These are phyloP conservation scores for Margaritifera margaritifera DNA, from an alignment of 2,888 invertebrate species.

Conservation along the genomic window DNA sequence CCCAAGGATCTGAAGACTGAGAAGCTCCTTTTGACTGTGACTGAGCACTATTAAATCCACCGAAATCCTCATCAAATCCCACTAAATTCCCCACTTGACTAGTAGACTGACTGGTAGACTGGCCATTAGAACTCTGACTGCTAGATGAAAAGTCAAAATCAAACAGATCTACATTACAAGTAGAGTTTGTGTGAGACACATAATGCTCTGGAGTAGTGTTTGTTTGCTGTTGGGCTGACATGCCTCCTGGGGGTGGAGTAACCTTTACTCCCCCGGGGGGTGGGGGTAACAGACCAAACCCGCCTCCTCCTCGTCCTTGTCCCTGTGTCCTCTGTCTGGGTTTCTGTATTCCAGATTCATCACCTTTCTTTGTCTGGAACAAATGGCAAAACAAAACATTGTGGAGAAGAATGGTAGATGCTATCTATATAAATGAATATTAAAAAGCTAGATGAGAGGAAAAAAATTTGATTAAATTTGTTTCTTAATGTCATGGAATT, in stretches of 20 bases:
- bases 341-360: conserved; percentile 13
- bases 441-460: too few species aligned
- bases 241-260: conserved; percentile 78
- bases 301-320: conserved; percentile 75
- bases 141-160: conserved; percentile 31
- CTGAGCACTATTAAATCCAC: conserved; percentile 11
- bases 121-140: conserved; percentile 3
- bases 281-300: conserved; percentile 79
- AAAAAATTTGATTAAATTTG: too few species aligned
- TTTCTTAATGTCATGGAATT: too few species aligned
- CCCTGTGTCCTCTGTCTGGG: conserved; percentile 18
- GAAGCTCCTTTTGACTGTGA: conserved; percentile 27
- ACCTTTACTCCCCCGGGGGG: conserved; percentile 88
- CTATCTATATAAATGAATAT: too few species aligned
- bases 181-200: conserved; percentile 7
- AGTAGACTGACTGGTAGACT: conserved; percentile 6
- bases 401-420: too few species aligned
- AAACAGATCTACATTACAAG: conserved; percentile 44
- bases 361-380: conserved; percentile 48
- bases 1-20: conserved; percentile 57
- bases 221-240: conserved; percentile 7
- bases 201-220: conserved; percentile 3
- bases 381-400: neutral
- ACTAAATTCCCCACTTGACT: conserved; percentile 18
- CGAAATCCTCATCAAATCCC: conserved; percentile 27